These are phyloP conservation scores for Barnardius zonarius DNA, from an alignment of 2,113 vertebrate species.

Conservation along the genomic window DNA sequence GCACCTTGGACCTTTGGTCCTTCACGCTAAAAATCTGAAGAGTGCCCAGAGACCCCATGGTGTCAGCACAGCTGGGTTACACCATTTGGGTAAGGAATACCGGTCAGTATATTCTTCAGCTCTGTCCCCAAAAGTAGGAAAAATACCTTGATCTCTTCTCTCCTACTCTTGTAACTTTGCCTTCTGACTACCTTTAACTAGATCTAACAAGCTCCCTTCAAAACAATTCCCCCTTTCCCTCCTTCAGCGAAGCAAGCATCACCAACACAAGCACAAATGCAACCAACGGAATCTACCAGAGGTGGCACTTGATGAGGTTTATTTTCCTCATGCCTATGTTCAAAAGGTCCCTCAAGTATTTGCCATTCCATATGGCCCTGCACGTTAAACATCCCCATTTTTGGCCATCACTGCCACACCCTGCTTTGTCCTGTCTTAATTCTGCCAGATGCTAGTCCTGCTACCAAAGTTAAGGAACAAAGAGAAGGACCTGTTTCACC, in stretches of 20 bases:
- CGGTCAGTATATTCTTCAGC: neutral
- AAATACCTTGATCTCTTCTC: neutral
- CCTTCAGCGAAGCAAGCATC: neutral
- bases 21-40: neutral
- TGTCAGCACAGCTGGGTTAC: neutral
- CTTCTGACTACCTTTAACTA: neutral
- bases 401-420: no score
- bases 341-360: neutral
- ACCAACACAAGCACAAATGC: neutral
- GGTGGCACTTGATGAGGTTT: neutral
- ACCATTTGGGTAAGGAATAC: neutral
- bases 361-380: neutral
- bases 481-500: neutral
- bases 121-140: neutral
- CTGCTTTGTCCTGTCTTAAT: neutral
- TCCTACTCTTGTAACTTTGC: neutral
- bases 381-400: neutral
- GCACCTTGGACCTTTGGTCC: neutral
- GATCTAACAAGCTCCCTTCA: neutral
- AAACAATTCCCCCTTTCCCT: neutral
- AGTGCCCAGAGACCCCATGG: neutral
- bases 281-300: neutral
- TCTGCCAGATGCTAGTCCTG: neutral
- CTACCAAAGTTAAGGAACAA: neutral
- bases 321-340: neutral